A percentile compares a stretch with the other conserved stretches of the same genome.
Evolutionary conservation across 53 echinoderm and acorn worm genomes (phyloP).

Genomic region (Crossaster papposus): DNA sequence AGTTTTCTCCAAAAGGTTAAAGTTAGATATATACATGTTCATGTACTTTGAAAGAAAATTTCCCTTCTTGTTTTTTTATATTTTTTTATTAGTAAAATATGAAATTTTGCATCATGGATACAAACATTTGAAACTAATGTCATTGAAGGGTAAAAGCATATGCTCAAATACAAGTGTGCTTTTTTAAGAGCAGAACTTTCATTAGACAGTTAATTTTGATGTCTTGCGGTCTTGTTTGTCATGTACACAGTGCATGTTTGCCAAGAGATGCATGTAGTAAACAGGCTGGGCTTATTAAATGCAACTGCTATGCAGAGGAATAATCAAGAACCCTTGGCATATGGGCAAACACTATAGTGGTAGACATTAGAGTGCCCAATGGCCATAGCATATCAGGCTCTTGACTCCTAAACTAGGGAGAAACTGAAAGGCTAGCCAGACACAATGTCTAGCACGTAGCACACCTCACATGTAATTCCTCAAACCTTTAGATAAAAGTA

Average conservation of each 20-base stretch:
- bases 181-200: background rate
- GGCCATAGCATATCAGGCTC: slow-evolving; percentile 12
- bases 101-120: too few relatives aligned
- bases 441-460: slow-evolving; percentile 15
- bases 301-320: background rate
- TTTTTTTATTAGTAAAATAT: too few relatives aligned
- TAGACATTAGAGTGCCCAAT: background rate
- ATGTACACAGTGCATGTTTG: background rate
- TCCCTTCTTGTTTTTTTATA: too few relatives aligned
- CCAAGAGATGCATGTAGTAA: background rate
- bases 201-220: background rate
- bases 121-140: too few relatives aligned
- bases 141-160: too few relatives aligned
- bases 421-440: slow-evolving; percentile 4
- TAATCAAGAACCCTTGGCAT: background rate
- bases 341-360: slow-evolving; percentile 11
- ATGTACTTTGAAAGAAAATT: too few relatives aligned
- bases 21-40: too few relatives aligned
- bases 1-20: too few relatives aligned
- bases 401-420: background rate
- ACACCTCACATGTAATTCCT: too few relatives aligned
- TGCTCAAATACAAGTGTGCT: too few relatives aligned
- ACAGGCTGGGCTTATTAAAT: background rate
- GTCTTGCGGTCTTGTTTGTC: background rate
- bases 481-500: too few relatives aligned